Conservation (phyloP, 2,888 invertebrate species). For the Cryptops parisi region DNA sequence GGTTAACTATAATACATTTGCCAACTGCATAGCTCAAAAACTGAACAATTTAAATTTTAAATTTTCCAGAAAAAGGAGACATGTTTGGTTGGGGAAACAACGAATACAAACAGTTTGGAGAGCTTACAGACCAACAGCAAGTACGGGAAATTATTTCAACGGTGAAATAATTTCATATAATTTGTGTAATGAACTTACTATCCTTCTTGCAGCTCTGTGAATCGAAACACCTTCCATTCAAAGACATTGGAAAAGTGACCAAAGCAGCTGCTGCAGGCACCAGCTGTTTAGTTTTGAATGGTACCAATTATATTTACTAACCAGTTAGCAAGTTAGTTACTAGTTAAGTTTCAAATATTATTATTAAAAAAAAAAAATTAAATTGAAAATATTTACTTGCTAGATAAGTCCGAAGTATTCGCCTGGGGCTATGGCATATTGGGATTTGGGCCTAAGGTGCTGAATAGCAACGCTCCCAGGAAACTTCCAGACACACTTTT, state of each 20-base stretch:
- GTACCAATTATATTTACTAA: slow-evolving; percentile 34
- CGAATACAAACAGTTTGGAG: slow-evolving; percentile 72
- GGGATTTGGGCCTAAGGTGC: slow-evolving; percentile 69
- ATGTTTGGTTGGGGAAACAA: slow-evolving; percentile 96
- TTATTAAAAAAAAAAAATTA: too few species aligned
- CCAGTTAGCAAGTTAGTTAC: slow-evolving; percentile 8
- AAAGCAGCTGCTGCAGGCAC: slow-evolving; percentile 77
- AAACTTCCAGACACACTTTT: slow-evolving; percentile 65
- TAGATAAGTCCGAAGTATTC: too few species aligned
- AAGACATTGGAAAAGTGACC: slow-evolving; percentile 50
- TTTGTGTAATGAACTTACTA: too few species aligned
- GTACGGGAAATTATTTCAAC: too few species aligned
- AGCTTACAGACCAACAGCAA: slow-evolving; percentile 41
- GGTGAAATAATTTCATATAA: too few species aligned
- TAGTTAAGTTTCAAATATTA: neutral
- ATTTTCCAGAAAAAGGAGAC: slow-evolving; percentile 57
- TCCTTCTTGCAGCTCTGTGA: slow-evolving; percentile 29
- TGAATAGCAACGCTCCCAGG: slow-evolving; percentile 49
- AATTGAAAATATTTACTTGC: too few species aligned
- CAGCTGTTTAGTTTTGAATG: slow-evolving; percentile 67
- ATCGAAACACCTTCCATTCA: slow-evolving; percentile 39
- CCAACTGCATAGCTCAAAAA: neutral
- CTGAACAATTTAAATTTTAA: neutral
- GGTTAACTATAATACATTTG: slow-evolving; percentile 39
- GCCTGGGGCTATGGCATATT: slow-evolving; percentile 91